A percentile compares a stretch with the other conserved stretches of the same genome.
phyloP scores from a whole-genome alignment of 2,888 invertebrate species.

The Odontothrips loti region DNA sequence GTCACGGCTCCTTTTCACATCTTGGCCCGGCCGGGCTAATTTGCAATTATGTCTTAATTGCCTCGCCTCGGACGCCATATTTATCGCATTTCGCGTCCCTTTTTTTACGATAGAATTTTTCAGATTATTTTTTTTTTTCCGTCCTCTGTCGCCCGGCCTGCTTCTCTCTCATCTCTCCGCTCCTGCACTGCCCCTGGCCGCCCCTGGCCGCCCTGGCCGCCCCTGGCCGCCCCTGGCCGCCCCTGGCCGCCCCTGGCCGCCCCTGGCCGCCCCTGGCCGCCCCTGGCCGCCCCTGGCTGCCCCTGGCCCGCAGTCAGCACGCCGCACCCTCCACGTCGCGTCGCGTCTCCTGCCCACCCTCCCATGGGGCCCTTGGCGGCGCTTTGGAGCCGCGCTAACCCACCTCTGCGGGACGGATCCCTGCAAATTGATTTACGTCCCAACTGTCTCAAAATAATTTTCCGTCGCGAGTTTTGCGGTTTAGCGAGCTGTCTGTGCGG shows the following conservation, averaged over 20 bases:
- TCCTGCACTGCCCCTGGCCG: no score
- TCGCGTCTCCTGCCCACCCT: no score
- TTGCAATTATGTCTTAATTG: constrained; percentile 1
- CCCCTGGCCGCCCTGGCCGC: no score
- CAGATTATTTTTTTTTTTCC: background rate
- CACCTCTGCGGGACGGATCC: background rate
- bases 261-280: no score
- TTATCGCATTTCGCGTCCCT: background rate
- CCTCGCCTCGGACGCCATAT: background rate
- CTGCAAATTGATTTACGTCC: background rate
- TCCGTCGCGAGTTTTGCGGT: background rate
- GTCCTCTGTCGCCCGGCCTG: no score
- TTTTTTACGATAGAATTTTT: background rate
- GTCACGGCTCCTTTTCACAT: background rate
- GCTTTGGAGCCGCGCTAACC: background rate
- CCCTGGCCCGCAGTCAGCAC: no score
- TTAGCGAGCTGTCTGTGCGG: background rate
- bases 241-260: no score
- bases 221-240: no score
- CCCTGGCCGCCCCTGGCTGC: no score
- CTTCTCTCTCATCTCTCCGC: no score
- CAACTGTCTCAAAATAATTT: background rate
- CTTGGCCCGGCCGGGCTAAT: background rate
- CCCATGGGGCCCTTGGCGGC: background rate
- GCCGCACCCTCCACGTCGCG: no score